Evolutionary conservation across 2,797 vertebrate genomes (phyloP).

Genomic region (Ceryle rudis): DNA sequence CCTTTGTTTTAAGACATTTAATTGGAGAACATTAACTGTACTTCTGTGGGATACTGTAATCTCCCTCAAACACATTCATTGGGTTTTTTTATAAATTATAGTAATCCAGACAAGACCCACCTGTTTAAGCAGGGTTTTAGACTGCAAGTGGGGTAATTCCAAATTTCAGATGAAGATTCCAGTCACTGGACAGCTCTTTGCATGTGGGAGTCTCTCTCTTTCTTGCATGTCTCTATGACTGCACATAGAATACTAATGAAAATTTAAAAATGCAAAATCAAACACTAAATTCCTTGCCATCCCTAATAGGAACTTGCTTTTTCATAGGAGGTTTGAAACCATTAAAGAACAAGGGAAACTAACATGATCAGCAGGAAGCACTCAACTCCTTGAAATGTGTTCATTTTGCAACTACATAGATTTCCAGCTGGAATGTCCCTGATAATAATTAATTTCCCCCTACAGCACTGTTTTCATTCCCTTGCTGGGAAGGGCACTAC

Average conservation of each 20-base stretch:
- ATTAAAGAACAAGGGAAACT: constrained; percentile 1
- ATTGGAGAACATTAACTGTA: neutral
- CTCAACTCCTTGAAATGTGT: constrained; percentile 17
- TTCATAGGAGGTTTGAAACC: neutral
- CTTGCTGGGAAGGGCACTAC: constrained; percentile 43
- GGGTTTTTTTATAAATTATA: neutral
- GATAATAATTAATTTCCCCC: constrained; percentile 59
- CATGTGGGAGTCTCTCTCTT: neutral
- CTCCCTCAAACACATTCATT: neutral
- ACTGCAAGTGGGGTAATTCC: neutral
- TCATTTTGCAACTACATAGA: neutral
- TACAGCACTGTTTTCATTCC: constrained; percentile 42
- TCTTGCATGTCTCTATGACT: neutral
- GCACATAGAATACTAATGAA: neutral
- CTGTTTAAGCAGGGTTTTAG: neutral
- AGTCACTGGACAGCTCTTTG: neutral
- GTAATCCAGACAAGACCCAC: neutral
- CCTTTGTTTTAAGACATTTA: neutral
- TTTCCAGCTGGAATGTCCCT: constrained; percentile 57
- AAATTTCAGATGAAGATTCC: neutral
- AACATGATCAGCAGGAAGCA: constrained; percentile 18
- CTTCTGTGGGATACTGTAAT: neutral
- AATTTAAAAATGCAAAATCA: neutral
- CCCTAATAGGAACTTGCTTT: neutral
- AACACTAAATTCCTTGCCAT: neutral